phyloP scores from a whole-genome alignment of 2,888 invertebrate species.

The Aplocera efformata region DNA sequence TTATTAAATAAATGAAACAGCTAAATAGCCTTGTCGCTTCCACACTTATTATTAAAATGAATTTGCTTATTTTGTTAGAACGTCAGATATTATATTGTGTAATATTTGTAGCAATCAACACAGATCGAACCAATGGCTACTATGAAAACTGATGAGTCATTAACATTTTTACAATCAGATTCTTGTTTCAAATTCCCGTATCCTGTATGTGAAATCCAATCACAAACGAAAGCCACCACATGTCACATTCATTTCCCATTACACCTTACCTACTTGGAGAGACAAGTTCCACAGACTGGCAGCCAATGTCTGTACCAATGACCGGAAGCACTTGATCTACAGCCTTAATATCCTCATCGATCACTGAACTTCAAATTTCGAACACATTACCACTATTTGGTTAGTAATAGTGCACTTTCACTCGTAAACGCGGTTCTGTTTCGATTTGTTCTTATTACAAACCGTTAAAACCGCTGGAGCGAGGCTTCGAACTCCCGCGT shows the following conservation, averaged over 20 bases:
- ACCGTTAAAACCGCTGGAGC: conserved; percentile 53
- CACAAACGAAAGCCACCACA: background rate
- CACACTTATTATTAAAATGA: too few species aligned
- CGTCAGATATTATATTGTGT: too few species aligned
- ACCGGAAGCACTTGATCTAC: conserved; percentile 22
- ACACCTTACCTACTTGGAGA: conserved; percentile 25
- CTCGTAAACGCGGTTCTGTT: conserved; percentile 56
- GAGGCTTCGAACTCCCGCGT: conserved; percentile 11
- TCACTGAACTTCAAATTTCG: conserved; percentile 16
- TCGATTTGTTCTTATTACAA: conserved; percentile 47
- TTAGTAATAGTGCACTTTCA: conserved; percentile 59
- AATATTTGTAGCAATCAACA: too few species aligned
- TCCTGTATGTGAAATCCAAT: too few species aligned
- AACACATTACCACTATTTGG: conserved; percentile 27
- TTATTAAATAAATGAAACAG: too few species aligned
- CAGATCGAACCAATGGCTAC: too few species aligned
- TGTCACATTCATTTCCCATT: conserved; percentile 17
- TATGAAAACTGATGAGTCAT: too few species aligned
- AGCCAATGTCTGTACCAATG: conserved; percentile 12
- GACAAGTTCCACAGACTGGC: conserved; percentile 23
- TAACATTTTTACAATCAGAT: too few species aligned
- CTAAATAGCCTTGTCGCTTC: too few species aligned
- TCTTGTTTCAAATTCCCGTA: too few species aligned
- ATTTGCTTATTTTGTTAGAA: too few species aligned
- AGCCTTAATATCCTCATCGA: conserved; percentile 1